Evolutionary conservation across 2,797 vertebrate genomes (phyloP).

Genomic region (Lycodopsis pacificus): DNA sequence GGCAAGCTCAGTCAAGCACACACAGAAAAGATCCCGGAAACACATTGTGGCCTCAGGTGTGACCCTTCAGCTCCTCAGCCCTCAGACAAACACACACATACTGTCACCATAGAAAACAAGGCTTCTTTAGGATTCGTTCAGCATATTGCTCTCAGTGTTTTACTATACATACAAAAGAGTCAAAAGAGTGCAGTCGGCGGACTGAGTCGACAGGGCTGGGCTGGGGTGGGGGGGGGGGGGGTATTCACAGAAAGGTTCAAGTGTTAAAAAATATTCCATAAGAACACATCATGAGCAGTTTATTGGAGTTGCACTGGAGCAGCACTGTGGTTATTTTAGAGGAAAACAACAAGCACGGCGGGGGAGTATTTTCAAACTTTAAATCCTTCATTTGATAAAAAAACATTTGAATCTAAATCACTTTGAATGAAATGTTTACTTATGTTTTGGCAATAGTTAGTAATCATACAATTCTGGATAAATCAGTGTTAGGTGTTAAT

Average conservation of each 20-base stretch:
- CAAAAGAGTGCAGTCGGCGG: constrained; percentile 60
- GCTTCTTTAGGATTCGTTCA: constrained; percentile 73
- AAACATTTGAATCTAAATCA: constrained; percentile 49
- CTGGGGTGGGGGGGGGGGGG: constrained; percentile 8
- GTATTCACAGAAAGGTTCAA: constrained; percentile 64
- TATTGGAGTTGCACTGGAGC: constrained; percentile 59
- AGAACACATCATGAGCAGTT: constrained; percentile 62
- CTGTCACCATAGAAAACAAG: constrained; percentile 78
- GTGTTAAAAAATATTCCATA: constrained; percentile 71
- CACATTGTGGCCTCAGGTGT: constrained; percentile 27
- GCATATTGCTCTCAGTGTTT: constrained; percentile 82
- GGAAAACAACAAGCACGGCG: constrained; percentile 61
- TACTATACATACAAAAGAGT: constrained; percentile 79
- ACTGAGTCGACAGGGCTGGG: constrained; percentile 37
- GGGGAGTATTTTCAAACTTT: constrained; percentile 23
- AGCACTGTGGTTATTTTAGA: constrained; percentile 60
- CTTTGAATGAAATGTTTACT: constrained; percentile 56
- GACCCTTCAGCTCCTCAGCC: constrained; percentile 34
- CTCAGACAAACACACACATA: constrained; percentile 56
- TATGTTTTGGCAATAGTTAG: constrained; percentile 67
- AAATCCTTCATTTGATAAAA: constrained; percentile 47
- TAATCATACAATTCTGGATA: constrained; percentile 72
- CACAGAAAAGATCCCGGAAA: constrained; percentile 41
- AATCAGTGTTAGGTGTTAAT: constrained; percentile 68
- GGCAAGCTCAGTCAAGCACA: constrained; percentile 41